These are phyloP conservation scores for Limonius californicus DNA, from an alignment of 1,140 invertebrate genomes.

Conservation along the genomic window DNA sequence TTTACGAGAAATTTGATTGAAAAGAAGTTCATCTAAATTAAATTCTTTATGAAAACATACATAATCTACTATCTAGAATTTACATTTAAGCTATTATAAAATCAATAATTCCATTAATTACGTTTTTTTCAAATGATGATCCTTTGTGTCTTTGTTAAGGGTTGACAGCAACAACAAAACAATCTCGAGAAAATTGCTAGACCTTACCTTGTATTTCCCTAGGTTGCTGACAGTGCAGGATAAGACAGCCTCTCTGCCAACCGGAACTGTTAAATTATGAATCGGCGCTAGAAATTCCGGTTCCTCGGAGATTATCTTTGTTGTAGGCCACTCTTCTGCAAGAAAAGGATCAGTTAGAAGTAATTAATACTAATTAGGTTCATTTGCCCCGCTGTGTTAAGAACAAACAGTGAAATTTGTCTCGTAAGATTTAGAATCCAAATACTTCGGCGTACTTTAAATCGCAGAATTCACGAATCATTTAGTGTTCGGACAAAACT, in stretches of 20 bases:
- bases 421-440: neutral
- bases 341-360: constrained; percentile 26
- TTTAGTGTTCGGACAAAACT: neutral
- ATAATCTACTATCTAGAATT: too few relatives aligned
- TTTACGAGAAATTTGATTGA: too few relatives aligned
- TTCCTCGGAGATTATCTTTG: constrained; percentile 49
- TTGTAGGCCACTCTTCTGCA: constrained; percentile 47
- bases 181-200: neutral
- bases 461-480: neutral
- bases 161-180: too few relatives aligned
- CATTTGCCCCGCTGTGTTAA: neutral
- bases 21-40: too few relatives aligned
- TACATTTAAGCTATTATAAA: too few relatives aligned
- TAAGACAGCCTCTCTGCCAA: constrained; percentile 70
- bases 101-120: too few relatives aligned
- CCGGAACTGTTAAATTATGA: constrained; percentile 69
- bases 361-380: constrained; percentile 2
- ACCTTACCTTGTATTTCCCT: constrained; percentile 70
- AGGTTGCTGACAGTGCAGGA: constrained; percentile 72
- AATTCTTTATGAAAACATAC: too few relatives aligned
- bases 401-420: neutral
- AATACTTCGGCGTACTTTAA: neutral
- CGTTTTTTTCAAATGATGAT: too few relatives aligned
- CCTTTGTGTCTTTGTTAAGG: too few relatives aligned
- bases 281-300: constrained; percentile 69